Percentiles rank a stretch among this genome's conserved stretches.
Conservation (phyloP, 2,888 invertebrate genomes). For the Timandra comae region DNA sequence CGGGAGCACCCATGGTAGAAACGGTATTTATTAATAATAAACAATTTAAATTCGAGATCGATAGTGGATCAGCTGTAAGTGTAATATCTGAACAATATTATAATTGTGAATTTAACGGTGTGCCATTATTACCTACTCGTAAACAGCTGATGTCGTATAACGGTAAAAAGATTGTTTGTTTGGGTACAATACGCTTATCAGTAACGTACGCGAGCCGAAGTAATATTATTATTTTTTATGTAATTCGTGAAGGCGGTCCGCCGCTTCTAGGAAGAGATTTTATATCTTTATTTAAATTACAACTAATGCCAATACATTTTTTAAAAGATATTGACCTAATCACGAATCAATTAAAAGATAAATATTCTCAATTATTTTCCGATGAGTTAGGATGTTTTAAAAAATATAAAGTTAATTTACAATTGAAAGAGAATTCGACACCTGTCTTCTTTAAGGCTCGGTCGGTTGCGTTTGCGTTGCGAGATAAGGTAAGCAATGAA, state of each 20-base stretch:
- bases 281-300: too few species aligned
- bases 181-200: slow-evolving; percentile 7
- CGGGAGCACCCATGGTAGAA: slow-evolving; percentile 15
- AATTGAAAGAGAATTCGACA: slow-evolving; percentile 8
- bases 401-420: too few species aligned
- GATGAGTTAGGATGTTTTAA: too few species aligned
- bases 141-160: slow-evolving; percentile 14
- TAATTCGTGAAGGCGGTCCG: too few species aligned
- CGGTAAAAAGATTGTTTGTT: slow-evolving; percentile 11
- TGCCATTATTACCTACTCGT: slow-evolving; percentile 12
- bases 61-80: slow-evolving; percentile 8
- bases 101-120: slow-evolving; percentile 11
- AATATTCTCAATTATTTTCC: slow-evolving; percentile 9
- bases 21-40: slow-evolving; percentile 8
- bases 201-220: slow-evolving; percentile 10
- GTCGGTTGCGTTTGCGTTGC: slow-evolving; percentile 19
- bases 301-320: slow-evolving; percentile 9
- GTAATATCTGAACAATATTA: slow-evolving; percentile 12
- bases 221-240: slow-evolving; percentile 11
- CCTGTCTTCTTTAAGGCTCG: too few species aligned
- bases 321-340: background rate
- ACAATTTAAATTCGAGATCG: too few species aligned
- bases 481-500: slow-evolving; percentile 15
- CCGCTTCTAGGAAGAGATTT: slow-evolving; percentile 20
- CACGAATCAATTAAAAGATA: slow-evolving; percentile 1